phyloP scores from a whole-genome alignment of 2,797 vertebrate species.

The Phrynocephalus vlangalii region DNA sequence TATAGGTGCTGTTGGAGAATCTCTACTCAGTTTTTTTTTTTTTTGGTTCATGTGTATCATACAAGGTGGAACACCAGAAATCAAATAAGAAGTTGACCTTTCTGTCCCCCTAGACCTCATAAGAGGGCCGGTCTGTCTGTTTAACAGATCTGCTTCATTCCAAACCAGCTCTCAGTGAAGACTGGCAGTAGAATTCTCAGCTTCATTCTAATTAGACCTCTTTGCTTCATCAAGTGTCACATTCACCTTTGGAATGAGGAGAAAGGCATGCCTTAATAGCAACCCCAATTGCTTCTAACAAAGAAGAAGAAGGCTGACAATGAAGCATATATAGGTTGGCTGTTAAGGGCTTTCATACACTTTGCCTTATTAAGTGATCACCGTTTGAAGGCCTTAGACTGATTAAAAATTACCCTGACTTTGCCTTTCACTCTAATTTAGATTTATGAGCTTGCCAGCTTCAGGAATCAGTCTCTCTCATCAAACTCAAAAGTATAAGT shows the following conservation, averaged over 20 bases:
- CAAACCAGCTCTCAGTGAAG: conserved; percentile 29
- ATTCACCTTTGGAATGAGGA: conserved; percentile 45
- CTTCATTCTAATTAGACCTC: conserved; percentile 36
- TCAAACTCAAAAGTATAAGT: conserved; percentile 66
- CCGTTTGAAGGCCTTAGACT: conserved; percentile 53
- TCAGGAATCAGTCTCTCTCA: conserved; percentile 71
- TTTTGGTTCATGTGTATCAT: not conserved
- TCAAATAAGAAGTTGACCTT: not conserved
- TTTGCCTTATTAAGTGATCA: conserved; percentile 65
- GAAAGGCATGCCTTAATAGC: conserved; percentile 40
- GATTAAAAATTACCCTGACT: conserved; percentile 64
- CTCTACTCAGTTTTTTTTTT: no score
- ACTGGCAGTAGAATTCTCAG: conserved; percentile 44
- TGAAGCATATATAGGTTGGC: conserved; percentile 40
- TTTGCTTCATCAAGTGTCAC: conserved; percentile 55
- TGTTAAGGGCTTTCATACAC: conserved; percentile 50
- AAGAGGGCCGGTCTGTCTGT: conserved; percentile 54
- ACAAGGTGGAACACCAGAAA: conserved; percentile 31
- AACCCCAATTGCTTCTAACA: conserved; percentile 42
- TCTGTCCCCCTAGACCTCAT: conserved; percentile 19
- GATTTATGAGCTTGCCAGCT: conserved; percentile 73
- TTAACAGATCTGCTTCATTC: conserved; percentile 5
- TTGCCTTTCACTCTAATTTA: conserved; percentile 69
- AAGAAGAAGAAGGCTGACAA: conserved; percentile 46
- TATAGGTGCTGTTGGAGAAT: not conserved